Evolutionary conservation across 2,888 invertebrate genomes (phyloP), one percentile per base, ranked within the genome.

Genomic region (Platypus cylindrus): DNA sequence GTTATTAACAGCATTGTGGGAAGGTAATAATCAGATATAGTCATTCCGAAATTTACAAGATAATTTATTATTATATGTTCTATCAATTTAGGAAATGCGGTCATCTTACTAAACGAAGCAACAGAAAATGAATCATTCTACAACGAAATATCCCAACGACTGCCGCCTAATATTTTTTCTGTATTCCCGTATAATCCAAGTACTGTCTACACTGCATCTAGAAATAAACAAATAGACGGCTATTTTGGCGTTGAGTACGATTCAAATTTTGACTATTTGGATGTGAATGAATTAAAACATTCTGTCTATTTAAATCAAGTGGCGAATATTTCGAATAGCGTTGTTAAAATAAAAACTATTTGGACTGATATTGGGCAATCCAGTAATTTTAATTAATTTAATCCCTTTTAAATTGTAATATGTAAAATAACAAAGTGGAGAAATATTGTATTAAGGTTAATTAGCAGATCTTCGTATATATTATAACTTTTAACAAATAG

Each of bases 71-170:
- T n/a, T n/a, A 7, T 22, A n/a, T n/a, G n/a, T n/a, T n/a, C n/a
- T n/a, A n/a, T 28, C 13, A 28, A 28, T 13, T 47, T 48, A 45
- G 60, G 60, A 17, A 61, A 61, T 42, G 40, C 52, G 9, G 45
- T 59, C 12, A 48, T 61, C 13, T 15, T 57, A 23, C 17, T 55
- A 7, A 47, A 30, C 35, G 40, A 42, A 17, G 25, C 32, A 12
- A 25, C 36, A 12, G 30, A 34, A 28, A 32, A 37, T 5, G 34
- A 39, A 27, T 24, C 34, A 8, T 45, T 51, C 34, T 49, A 48
- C 33, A 33, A 41, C 16, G 42, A 45, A 32, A 24, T 55, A 3
- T 33, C 43, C 14, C 46, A 48, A 36, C 34, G 41, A n/a, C 25
- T 56, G 14, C 48, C 51, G 4, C 32, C 32, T 17, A 47, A 48